Conservation (phyloP, 2,797 vertebrate species). For the Gymnothorax reevesii region DNA sequence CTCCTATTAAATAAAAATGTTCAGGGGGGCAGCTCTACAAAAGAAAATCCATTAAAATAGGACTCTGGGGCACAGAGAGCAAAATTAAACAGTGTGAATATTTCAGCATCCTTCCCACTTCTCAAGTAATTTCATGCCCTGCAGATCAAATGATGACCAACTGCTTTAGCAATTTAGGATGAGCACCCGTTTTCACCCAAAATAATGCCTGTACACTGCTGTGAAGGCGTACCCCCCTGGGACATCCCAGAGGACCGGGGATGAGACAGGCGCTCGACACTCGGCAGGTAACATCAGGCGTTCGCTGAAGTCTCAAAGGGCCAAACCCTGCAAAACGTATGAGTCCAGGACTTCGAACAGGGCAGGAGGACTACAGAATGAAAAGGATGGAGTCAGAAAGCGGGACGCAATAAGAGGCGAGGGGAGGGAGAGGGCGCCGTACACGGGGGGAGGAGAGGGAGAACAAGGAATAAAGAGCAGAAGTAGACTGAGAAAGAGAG, state of each 20-base stretch:
- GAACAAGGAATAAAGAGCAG: slow-evolving; percentile 26
- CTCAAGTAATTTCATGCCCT: slow-evolving; percentile 8
- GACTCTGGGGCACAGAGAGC: background rate
- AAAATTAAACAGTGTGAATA: background rate
- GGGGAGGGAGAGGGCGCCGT: background rate
- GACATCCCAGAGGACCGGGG: background rate
- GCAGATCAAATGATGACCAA: background rate
- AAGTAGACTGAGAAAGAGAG: slow-evolving; percentile 21
- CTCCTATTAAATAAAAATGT: slow-evolving; percentile 45
- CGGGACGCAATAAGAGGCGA: background rate
- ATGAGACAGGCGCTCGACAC: background rate
- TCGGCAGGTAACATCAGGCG: background rate
- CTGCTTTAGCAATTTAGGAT: background rate
- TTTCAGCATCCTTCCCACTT: slow-evolving; percentile 5
- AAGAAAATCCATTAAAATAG: background rate
- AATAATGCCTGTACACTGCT: background rate
- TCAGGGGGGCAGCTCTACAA: slow-evolving; percentile 19
- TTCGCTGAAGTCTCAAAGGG: background rate
- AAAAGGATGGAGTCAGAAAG: slow-evolving; percentile 19
- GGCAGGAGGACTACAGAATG: slow-evolving; percentile 29
- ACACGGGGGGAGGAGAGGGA: slow-evolving; percentile 7
- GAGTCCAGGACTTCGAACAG: background rate
- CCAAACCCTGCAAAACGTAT: background rate
- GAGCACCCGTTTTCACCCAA: too few species aligned
- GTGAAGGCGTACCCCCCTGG: background rate